Conservation (phyloP, 2,797 vertebrate species). For the Melanotaenia parkinsoni region DNA sequence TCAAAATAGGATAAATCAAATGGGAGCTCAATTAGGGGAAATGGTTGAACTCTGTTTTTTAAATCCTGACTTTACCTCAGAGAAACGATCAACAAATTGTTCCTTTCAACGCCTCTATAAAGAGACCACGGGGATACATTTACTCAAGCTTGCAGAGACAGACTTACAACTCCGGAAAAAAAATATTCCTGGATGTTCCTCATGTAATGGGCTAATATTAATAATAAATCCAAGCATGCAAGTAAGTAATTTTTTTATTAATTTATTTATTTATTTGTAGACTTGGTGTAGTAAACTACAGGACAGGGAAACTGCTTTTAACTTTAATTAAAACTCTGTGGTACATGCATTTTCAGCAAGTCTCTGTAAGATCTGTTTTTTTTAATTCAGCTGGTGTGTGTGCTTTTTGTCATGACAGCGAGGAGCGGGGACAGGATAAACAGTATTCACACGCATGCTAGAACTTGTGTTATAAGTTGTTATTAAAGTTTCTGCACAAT, state of each 20-base stretch:
- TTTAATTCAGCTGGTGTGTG: conserved; percentile 55
- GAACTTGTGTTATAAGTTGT: not conserved
- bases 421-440: conserved; percentile 32
- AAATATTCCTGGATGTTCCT: not conserved
- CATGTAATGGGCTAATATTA: conserved; percentile 6
- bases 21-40: conserved; percentile 19
- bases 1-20: conserved; percentile 44
- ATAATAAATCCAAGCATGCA: not conserved
- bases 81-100: conserved; percentile 48
- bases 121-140: conserved; percentile 15
- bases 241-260: too few species aligned
- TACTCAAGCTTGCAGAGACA: conserved; percentile 8
- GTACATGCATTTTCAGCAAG: conserved; percentile 40
- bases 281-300: not conserved
- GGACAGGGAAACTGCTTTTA: conserved; percentile 32
- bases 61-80: conserved; percentile 17
- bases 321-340: conserved; percentile 41
- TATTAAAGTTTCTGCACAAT: not conserved
- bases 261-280: not conserved
- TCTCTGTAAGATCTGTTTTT: conserved; percentile 44
- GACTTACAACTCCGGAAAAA: not conserved
- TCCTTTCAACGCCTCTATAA: conserved; percentile 36
- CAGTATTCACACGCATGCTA: not conserved
- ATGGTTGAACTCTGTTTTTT: conserved; percentile 41
- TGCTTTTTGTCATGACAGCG: conserved; percentile 50